phyloP scores from a whole-genome alignment of 1,140 invertebrate species.

The Hesperophylax magnus region DNA sequence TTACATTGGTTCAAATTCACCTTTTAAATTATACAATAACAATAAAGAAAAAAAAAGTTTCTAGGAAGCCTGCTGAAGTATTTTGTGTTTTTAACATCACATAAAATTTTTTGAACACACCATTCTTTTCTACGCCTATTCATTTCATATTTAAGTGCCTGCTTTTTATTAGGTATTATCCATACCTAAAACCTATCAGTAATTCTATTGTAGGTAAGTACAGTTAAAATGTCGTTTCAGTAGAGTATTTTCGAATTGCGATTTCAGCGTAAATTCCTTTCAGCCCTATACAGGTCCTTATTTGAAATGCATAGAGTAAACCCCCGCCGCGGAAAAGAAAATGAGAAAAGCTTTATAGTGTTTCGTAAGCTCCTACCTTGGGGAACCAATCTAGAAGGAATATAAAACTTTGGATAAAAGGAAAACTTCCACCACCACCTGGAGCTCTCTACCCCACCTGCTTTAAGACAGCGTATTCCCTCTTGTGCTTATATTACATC shows the following conservation, averaged over 20 bases:
- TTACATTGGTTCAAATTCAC: slow-evolving; percentile 21
- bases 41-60: too few species aligned
- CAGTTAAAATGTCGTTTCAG: too few species aligned
- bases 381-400: slow-evolving; percentile 53
- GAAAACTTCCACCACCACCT: slow-evolving; percentile 13
- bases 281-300: slow-evolving; percentile 34
- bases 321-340: slow-evolving; percentile 56
- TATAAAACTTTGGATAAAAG: slow-evolving; percentile 38
- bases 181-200: too few species aligned
- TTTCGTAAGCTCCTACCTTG: slow-evolving; percentile 48
- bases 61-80: too few species aligned
- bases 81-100: too few species aligned
- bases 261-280: neutral
- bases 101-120: too few species aligned
- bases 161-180: too few species aligned
- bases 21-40: neutral
- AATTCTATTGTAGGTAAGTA: too few species aligned
- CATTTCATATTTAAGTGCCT: too few species aligned
- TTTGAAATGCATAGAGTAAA: slow-evolving; percentile 58
- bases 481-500: neutral
- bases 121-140: too few species aligned
- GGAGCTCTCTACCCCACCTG: neutral
- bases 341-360: slow-evolving; percentile 59
- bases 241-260: too few species aligned
- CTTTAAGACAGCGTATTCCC: neutral